Conservation (phyloP, 2,113 vertebrate species). For the Rhinichthys klamathensis region DNA sequence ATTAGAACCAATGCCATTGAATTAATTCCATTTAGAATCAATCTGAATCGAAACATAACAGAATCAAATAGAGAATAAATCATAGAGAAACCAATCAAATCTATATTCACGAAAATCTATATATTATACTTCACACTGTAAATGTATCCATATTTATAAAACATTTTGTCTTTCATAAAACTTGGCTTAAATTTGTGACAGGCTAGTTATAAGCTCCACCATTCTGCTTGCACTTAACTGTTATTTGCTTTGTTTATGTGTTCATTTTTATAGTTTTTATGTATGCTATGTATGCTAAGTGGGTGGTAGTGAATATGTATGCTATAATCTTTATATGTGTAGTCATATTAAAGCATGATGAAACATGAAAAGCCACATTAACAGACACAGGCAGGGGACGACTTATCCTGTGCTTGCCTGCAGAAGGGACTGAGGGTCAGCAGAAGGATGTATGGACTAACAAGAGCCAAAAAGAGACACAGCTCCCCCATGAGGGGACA, state of each 20-base stretch:
- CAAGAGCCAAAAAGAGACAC: constrained; percentile 17
- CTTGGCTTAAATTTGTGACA: not conserved
- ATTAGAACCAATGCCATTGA: not conserved
- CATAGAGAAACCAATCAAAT: not conserved
- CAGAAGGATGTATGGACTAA: not conserved
- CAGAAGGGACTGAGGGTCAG: not conserved
- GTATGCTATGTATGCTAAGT: not conserved
- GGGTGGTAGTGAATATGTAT: not conserved
- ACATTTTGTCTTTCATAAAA: not conserved
- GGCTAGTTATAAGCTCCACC: not conserved
- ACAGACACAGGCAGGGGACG: not conserved
- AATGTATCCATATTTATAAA: not conserved
- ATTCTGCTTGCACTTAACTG: not conserved
- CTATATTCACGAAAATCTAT: not conserved
- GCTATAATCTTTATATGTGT: not conserved
- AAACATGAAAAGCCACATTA: not conserved
- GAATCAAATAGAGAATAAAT: not conserved
- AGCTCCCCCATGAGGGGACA: constrained; percentile 32
- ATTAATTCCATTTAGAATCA: not conserved
- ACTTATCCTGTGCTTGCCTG: not conserved
- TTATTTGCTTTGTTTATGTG: not conserved
- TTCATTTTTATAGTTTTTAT: not conserved
- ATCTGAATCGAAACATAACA: not conserved
- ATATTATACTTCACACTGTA: not conserved
- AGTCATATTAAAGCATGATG: not conserved